Evolutionary conservation across 1,140 invertebrate species (phyloP).

Genomic region (Leptopilina clavipes): DNA sequence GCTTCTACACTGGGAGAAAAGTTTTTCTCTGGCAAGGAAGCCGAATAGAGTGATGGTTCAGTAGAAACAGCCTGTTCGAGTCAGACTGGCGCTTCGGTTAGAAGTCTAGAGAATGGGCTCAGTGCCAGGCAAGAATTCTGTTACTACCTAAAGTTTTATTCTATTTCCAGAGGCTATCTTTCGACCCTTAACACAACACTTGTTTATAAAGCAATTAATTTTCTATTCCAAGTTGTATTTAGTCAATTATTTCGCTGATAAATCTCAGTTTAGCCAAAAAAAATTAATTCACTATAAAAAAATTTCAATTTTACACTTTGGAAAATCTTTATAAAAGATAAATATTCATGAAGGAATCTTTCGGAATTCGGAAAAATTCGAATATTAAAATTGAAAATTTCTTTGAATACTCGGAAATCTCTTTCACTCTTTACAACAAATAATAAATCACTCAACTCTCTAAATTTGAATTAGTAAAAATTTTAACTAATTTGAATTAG

Average conservation of each 20-base stretch:
- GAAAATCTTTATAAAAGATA: background rate
- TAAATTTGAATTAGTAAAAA: too few species aligned
- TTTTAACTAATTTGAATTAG: too few species aligned
- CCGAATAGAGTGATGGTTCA: conserved; percentile 30
- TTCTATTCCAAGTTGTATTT: background rate
- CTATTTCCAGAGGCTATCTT: conserved; percentile 7
- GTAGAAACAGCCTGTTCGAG: conserved; percentile 32
- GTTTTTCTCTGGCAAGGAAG: conserved; percentile 25
- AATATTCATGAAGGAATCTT: background rate
- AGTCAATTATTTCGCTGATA: too few species aligned
- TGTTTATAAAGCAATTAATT: conserved; percentile 20
- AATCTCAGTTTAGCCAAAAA: background rate
- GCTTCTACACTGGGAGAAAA: conserved; percentile 9
- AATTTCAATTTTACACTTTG: background rate
- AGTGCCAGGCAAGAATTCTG: conserved; percentile 28
- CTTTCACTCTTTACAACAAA: too few species aligned
- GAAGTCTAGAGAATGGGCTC: conserved; percentile 17
- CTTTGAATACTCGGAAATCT: too few species aligned
- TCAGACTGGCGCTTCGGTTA: conserved; percentile 25
- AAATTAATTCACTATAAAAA: background rate
- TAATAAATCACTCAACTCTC: too few species aligned
- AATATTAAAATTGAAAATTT: too few species aligned
- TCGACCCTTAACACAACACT: background rate
- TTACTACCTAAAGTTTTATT: conserved; percentile 5
- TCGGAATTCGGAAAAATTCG: too few species aligned